Evolutionary conservation across 2,888 invertebrate genomes (phyloP), one percentile per base, ranked within the genome.

Genomic region (Sphaerophoria rueppellii): DNA sequence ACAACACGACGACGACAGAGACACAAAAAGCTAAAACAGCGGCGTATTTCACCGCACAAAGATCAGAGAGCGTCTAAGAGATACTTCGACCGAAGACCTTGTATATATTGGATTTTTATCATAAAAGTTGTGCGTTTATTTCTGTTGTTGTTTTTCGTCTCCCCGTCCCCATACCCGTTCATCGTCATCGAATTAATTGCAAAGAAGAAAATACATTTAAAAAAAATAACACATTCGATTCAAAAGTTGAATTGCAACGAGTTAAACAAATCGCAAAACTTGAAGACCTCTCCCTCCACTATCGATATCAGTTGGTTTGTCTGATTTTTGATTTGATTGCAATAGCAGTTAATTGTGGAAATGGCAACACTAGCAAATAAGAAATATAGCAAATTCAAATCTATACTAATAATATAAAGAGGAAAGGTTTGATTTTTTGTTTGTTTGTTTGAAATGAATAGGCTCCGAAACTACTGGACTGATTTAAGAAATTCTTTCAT

Each of bases 41-140:
- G 54, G 52, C 52, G 72, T 85, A 73, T 72, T 69, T 80, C 70
- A 81, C 86, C 76, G 65, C 61, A 55, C 81, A 71, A 78, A 81
- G 77, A 81, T 86, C 86, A 77, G 77, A 54, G 65, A 74, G 86
- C 70, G 67, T 86, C 86, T 86, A 86, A 86, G 67, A 86, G 81
- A 82, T 77, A 86, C 71, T 60, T 43, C 58, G 50, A 55, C 43
- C 48, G 46, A 65, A 73, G 70, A 77, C 73, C 86, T 82, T 74
- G 86, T 82, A 82, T 86, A 81, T 86, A 86, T 82, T 67, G 73
- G 73, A 81, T 77, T 74, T 57, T 74, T 54, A 69, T 72, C 16
- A 60, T 60, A 60, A 6, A 34, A 67, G 75, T 32, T 50, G 54
- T 57, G 37, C 40, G 16, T 11, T 55, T 52, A 24, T 60, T 54